phyloP scores from a whole-genome alignment of 2,797 vertebrate species.

The Amblyopsis hoosieri region DNA sequence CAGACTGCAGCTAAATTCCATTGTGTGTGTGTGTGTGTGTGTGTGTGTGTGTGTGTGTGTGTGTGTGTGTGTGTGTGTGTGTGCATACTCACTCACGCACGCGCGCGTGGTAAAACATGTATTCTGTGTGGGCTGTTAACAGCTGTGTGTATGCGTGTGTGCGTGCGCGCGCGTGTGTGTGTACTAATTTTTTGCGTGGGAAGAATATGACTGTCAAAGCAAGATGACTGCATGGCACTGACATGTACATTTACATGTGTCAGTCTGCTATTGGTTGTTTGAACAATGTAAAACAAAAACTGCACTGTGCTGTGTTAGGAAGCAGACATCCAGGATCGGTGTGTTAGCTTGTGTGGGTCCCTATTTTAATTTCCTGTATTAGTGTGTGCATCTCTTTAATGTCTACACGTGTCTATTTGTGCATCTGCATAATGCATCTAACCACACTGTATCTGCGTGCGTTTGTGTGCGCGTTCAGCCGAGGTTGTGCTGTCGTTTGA shows the following conservation, averaged over 20 bases:
- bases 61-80: neutral
- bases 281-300: slow-evolving; percentile 45
- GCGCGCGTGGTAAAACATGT: neutral
- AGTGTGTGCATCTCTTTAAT: neutral
- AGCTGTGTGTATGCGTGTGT: neutral
- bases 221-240: slow-evolving; percentile 60
- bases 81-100: neutral
- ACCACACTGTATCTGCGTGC: slow-evolving; percentile 12
- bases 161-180: neutral
- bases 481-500: slow-evolving; percentile 64
- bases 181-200: slow-evolving; percentile 44
- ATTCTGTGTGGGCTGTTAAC: neutral
- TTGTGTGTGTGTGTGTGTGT: neutral
- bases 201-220: slow-evolving; percentile 39
- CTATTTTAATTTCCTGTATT: neutral
- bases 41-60: slow-evolving; percentile 4
- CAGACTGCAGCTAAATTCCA: neutral
- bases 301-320: slow-evolving; percentile 45
- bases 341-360: slow-evolving; percentile 9
- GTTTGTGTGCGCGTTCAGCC: slow-evolving; percentile 39
- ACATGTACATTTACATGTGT: slow-evolving; percentile 45
- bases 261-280: slow-evolving; percentile 2
- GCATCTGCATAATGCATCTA: no score
- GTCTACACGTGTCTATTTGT: neutral
- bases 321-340: neutral